Percentiles rank a stretch among this genome's conserved stretches.
Conservation (phyloP, 1,140 invertebrate genomes). For the Copidosoma floridanum region DNA sequence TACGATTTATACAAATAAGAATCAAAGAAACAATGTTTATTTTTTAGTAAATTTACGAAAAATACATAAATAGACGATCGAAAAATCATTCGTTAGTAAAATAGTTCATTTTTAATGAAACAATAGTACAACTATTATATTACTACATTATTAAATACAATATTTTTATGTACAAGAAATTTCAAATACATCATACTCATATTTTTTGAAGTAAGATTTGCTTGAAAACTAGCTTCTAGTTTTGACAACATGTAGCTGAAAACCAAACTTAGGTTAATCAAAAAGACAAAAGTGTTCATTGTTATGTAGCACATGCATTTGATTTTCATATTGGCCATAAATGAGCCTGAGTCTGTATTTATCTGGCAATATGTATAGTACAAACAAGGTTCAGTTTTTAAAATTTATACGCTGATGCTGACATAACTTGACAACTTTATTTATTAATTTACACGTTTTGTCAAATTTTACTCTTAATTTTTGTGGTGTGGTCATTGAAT, state of each 20-base stretch:
- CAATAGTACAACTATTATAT: too few relatives aligned
- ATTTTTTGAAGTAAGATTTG: too few relatives aligned
- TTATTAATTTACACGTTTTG: slow-evolving; percentile 98
- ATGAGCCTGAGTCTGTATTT: slow-evolving; percentile 94
- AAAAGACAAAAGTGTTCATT: slow-evolving; percentile 98
- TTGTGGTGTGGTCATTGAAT: slow-evolving; percentile 82
- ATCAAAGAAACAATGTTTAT: too few relatives aligned
- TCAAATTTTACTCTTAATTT: slow-evolving; percentile 93
- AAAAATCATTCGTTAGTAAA: too few relatives aligned
- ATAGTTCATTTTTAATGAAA: too few relatives aligned
- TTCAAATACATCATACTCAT: too few relatives aligned
- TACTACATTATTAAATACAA: too few relatives aligned
- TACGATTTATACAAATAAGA: too few relatives aligned
- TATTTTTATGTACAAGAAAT: too few relatives aligned
- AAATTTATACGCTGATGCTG: slow-evolving; percentile 98
- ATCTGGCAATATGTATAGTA: slow-evolving; percentile 97
- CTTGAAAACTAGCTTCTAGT: slow-evolving; percentile 98
- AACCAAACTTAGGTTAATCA: slow-evolving; percentile 96
- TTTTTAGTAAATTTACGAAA: too few relatives aligned
- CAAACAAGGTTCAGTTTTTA: slow-evolving; percentile 99
- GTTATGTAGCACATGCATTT: slow-evolving; percentile 84
- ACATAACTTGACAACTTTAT: slow-evolving; percentile 97
- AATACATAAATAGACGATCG: too few relatives aligned
- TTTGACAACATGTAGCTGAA: slow-evolving; percentile 99
- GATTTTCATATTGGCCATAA: slow-evolving; percentile 94